Evolutionary conservation across 2,113 vertebrate genomes (phyloP).

Genomic region (Neoarius graeffei): DNA sequence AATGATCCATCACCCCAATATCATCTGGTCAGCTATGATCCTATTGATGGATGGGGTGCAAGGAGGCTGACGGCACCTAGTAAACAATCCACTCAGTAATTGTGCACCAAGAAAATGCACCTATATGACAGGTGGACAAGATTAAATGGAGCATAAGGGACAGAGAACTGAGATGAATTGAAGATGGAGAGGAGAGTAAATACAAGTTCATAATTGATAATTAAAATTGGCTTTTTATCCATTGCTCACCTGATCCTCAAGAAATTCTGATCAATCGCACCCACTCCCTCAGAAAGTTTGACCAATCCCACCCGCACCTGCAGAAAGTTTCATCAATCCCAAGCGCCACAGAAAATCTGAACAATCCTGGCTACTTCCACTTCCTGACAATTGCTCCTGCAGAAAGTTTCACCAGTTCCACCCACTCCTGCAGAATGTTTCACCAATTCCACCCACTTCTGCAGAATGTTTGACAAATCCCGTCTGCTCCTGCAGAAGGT

Average conservation of each 20-base stretch:
- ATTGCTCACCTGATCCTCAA: not conserved
- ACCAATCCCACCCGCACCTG: not conserved
- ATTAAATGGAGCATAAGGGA: not conserved
- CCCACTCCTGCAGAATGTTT: not conserved
- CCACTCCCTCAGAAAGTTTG: not conserved
- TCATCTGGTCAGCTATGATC: conserved; percentile 4
- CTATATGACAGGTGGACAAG: not conserved
- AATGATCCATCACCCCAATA: conserved; percentile 1
- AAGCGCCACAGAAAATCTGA: not conserved
- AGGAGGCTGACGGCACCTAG: not conserved
- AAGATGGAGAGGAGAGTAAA: not conserved
- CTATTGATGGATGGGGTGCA: not conserved
- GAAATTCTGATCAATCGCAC: not conserved
- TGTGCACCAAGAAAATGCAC: not conserved
- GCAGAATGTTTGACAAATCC: too few relatives aligned
- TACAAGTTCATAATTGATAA: not conserved
- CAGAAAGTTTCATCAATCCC: not conserved
- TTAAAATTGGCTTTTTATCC: not conserved
- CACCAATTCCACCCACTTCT: not conserved
- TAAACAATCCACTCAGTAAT: not conserved
- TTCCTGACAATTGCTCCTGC: not conserved
- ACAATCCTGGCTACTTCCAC: not conserved
- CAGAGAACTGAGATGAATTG: not conserved
- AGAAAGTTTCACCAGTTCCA: not conserved
- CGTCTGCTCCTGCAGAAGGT: not conserved